Conservation (phyloP, 2,797 vertebrate genomes). For the Rhinella marina region DNA sequence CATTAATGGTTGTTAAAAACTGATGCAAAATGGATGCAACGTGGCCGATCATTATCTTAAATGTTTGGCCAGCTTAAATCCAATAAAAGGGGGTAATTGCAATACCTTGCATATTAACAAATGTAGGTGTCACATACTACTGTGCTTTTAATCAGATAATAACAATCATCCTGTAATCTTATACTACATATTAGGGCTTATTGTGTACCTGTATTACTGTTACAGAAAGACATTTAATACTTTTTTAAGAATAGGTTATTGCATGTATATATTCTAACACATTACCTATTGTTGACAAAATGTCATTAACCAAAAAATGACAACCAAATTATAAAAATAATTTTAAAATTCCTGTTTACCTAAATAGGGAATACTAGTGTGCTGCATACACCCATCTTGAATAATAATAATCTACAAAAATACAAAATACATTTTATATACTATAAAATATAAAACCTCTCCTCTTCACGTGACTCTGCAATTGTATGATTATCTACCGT, state of each 20-base stretch:
- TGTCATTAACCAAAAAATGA: not conserved
- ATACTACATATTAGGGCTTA: not conserved
- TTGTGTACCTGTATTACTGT: not conserved
- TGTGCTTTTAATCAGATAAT: not conserved
- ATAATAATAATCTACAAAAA: too few species aligned
- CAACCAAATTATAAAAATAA: not conserved
- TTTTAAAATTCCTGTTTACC: not conserved
- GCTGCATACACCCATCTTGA: too few species aligned
- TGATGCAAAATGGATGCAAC: too few species aligned
- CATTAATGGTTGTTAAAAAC: too few species aligned
- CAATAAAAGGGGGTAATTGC: too few species aligned
- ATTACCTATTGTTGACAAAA: not conserved
- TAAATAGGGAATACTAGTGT: not conserved
- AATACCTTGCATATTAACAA: slow-evolving; percentile 2
- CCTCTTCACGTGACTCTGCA: too few species aligned
- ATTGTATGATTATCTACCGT: not conserved
- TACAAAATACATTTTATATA: too few species aligned
- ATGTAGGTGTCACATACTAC: not conserved
- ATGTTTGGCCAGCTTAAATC: too few species aligned
- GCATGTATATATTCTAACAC: not conserved
- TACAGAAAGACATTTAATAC: not conserved
- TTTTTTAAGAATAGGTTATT: not conserved
- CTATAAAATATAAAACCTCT: too few species aligned
- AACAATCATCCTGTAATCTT: not conserved
- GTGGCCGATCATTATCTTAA: too few species aligned